Evolutionary conservation across 1,140 invertebrate genomes (phyloP).

Genomic region (Orchestia grillus): DNA sequence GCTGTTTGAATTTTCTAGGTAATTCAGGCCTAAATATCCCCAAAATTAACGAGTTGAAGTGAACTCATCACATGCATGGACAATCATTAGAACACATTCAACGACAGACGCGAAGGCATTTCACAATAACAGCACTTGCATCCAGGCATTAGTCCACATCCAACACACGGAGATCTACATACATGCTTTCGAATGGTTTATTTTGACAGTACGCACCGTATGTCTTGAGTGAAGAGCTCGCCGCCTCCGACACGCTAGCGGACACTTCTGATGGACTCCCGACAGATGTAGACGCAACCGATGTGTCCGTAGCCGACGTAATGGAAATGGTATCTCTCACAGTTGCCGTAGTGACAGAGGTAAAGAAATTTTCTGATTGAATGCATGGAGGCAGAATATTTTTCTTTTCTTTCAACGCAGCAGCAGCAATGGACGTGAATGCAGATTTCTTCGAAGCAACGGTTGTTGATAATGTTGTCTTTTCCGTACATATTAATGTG

Average conservation of each 20-base stretch:
- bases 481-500: neutral
- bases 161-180: neutral
- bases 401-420: neutral
- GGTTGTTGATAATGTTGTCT: neutral
- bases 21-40: too few relatives aligned
- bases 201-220: neutral
- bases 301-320: neutral
- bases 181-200: neutral
- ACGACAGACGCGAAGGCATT: neutral
- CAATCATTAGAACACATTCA: neutral
- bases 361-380: neutral
- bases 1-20: too few relatives aligned
- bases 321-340: neutral
- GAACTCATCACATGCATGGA: neutral
- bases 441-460: neutral
- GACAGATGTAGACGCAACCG: neutral
- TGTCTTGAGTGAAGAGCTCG: neutral
- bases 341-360: neutral
- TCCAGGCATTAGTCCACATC: too few relatives aligned
- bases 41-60: neutral
- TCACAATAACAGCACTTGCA: neutral
- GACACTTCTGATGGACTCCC: slow-evolving; percentile 1
- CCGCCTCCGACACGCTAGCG: neutral
- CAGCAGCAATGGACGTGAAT: neutral
- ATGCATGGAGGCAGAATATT: neutral